A percentile compares a stretch with the other conserved stretches of the same genome.
Evolutionary conservation across 2,113 vertebrate genomes (phyloP).

Genomic region (Actinemys pallida): DNA sequence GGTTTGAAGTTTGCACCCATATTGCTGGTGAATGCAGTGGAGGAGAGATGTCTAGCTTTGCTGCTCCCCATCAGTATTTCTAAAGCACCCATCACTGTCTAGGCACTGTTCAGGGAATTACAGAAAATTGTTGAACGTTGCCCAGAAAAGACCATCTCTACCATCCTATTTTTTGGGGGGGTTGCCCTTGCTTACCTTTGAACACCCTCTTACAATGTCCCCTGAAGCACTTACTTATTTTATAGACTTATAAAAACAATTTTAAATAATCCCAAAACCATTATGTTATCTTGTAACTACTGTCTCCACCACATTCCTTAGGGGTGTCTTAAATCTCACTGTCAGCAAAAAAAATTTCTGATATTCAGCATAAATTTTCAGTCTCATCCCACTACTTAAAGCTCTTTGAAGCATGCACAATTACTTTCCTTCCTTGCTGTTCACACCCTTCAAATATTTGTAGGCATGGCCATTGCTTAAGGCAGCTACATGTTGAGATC

Average conservation of each 20-base stretch:
- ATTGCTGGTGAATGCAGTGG: not conserved
- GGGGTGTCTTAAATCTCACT: not conserved
- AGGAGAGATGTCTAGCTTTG: not conserved
- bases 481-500: not conserved
- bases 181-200: not conserved
- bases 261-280: not conserved
- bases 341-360: not conserved
- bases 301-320: not conserved
- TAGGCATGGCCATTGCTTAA: not conserved
- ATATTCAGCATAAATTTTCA: not conserved
- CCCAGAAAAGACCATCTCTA: not conserved
- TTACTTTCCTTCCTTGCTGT: not conserved
- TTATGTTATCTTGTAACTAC: not conserved
- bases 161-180: fast-evolving
- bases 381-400: not conserved
- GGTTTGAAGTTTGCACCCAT: not conserved
- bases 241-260: not conserved
- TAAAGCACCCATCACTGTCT: not conserved
- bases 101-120: not conserved
- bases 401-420: not conserved
- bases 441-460: not conserved
- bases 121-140: not conserved
- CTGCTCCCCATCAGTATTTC: not conserved
- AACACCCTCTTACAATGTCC: not conserved
- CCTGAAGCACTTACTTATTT: not conserved